A percentile compares a stretch with the other conserved stretches of the same genome.
phyloP scores from a whole-genome alignment of 2,797 vertebrate species.

The Sciurus vulgaris region DNA sequence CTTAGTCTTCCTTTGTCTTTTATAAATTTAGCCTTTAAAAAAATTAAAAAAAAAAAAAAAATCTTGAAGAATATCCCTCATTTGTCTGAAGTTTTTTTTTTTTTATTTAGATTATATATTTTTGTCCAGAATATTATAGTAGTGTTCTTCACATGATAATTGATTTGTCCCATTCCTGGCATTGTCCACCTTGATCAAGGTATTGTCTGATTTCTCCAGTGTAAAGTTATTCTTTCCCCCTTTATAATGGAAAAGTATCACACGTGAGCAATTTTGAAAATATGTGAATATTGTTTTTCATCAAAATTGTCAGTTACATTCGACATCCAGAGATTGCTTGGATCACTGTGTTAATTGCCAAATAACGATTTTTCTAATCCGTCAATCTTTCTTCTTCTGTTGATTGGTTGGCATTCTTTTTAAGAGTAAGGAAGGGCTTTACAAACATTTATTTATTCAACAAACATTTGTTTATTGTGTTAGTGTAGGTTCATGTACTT shows the following conservation, averaged over 20 bases:
- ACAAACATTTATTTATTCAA: background rate
- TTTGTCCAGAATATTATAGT: constrained; percentile 1
- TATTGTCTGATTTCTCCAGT: background rate
- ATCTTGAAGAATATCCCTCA: constrained; percentile 33
- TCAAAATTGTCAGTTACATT: background rate
- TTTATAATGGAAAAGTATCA: background rate
- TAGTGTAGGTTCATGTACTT: background rate
- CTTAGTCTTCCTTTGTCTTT: constrained; percentile 2
- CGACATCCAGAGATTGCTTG: background rate
- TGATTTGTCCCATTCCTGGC: background rate
- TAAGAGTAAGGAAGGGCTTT: background rate
- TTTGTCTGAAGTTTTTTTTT: constrained; percentile 30
- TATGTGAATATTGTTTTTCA: background rate
- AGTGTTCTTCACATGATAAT: background rate
- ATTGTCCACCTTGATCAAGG: background rate
- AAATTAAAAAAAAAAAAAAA: background rate
- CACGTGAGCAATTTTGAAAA: background rate
- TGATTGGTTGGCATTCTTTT: background rate
- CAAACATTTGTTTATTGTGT: background rate
- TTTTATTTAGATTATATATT: background rate
- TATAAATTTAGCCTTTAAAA: constrained; percentile 17
- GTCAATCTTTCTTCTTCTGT: background rate
- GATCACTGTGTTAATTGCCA: background rate
- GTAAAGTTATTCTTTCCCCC: background rate
- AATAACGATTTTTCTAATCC: constrained; percentile 12